Conservation (phyloP, 1,140 invertebrate genomes). For the Brachionus sp. region DNA sequence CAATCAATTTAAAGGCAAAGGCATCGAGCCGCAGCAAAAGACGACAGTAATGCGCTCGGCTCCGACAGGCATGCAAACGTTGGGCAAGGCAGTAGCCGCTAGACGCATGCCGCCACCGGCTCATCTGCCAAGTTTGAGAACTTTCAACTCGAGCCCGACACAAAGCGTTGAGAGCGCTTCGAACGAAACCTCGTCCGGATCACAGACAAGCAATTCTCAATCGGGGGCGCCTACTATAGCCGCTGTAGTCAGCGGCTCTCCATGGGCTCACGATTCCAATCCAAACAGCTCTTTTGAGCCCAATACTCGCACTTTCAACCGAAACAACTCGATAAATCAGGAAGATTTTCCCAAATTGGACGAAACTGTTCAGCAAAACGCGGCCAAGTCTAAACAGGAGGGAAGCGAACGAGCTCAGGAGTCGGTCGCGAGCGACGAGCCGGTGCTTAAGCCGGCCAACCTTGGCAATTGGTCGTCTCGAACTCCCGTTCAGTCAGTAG, state of each 20-base stretch:
- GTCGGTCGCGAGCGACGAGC: background rate
- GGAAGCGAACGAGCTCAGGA: background rate
- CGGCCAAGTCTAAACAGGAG: background rate
- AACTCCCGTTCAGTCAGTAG: background rate
- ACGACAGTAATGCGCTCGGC: slow-evolving; percentile 3
- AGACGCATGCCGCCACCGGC: slow-evolving; percentile 81
- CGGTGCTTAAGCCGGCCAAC: background rate
- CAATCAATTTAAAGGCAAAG: slow-evolving; percentile 42
- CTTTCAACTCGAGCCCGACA: background rate
- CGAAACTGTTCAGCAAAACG: background rate
- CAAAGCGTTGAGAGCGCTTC: background rate
- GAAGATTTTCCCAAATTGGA: slow-evolving; percentile 34
- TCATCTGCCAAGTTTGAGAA: slow-evolving; percentile 95
- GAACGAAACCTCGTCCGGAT: background rate
- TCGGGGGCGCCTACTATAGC: slow-evolving; percentile 14
- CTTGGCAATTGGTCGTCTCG: background rate
- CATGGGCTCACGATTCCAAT: background rate
- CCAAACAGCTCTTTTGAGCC: background rate
- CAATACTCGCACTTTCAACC: background rate
- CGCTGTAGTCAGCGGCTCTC: slow-evolving; percentile 2
- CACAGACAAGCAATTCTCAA: background rate
- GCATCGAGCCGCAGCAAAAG: slow-evolving; percentile 20
- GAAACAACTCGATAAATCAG: slow-evolving; percentile 10
- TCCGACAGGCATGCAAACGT: slow-evolving; percentile 82
- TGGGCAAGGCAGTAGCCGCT: slow-evolving; percentile 91